Percentiles rank a stretch among this genome's conserved stretches.
These are phyloP conservation scores for Silurus asotus DNA, from an alignment of 2,113 vertebrate genomes.

Conservation along the genomic window DNA sequence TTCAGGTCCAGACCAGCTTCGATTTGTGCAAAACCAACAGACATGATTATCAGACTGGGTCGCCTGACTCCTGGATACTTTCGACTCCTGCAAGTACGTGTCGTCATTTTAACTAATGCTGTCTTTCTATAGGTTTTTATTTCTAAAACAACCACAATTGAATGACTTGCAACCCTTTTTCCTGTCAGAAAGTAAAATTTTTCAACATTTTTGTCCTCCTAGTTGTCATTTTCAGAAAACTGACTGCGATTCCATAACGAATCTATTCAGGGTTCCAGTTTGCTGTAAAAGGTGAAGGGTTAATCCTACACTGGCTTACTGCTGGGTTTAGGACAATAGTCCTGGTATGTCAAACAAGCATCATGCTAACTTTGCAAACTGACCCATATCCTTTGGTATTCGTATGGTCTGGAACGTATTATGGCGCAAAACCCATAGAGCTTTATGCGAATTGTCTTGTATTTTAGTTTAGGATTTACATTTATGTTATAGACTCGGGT, in stretches of 20 bases:
- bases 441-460: background rate
- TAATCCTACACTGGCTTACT: constrained; percentile 4
- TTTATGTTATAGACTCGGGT: background rate
- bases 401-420: constrained; percentile 14
- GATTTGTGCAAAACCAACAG: background rate
- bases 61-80: constrained; percentile 92
- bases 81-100: constrained; percentile 84
- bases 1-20: background rate
- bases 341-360: constrained; percentile 12
- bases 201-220: background rate
- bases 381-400: background rate
- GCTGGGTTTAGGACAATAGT: constrained; percentile 20
- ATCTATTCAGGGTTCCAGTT: background rate
- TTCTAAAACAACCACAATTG: background rate
- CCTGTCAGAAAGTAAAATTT: background rate
- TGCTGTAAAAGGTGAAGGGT: background rate
- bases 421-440: background rate
- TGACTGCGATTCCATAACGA: background rate
- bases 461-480: background rate
- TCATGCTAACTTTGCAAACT: constrained; percentile 32
- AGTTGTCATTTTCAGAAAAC: background rate
- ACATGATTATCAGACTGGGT: constrained; percentile 87
- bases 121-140: background rate
- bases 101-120: background rate
- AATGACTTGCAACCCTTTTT: background rate